Conservation (phyloP, 2,888 invertebrate genomes). For the Gryllus longicercus region DNA sequence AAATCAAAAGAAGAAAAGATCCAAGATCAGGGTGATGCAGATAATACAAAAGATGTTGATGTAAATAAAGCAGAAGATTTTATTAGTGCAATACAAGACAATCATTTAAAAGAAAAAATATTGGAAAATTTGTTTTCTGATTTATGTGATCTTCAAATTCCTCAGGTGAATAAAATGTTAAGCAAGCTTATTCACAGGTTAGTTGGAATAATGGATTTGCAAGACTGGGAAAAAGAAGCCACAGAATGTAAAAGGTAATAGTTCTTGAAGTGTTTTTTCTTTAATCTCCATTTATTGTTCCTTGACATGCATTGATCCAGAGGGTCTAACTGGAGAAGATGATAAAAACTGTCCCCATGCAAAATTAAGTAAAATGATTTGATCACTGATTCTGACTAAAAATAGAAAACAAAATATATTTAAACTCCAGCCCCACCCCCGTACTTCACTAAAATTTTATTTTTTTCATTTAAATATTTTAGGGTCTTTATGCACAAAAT, state of each 20-base stretch:
- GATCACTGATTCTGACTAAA: too few species aligned
- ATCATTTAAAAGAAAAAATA: conserved; percentile 65
- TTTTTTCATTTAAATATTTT: too few species aligned
- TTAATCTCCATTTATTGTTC: conserved; percentile 26
- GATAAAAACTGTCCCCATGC: too few species aligned
- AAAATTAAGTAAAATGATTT: too few species aligned
- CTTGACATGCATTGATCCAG: too few species aligned
- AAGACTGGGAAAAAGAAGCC: conserved; percentile 39
- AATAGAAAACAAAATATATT: too few species aligned
- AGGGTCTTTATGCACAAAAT: too few species aligned
- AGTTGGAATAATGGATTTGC: conserved; percentile 42
- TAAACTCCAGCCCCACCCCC: too few species aligned
- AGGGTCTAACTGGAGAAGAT: too few species aligned
- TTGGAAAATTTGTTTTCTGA: conserved; percentile 61
- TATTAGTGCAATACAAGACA: conserved; percentile 49
- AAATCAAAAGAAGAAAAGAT: not conserved
- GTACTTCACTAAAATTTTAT: too few species aligned
- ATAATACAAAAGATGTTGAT: not conserved
- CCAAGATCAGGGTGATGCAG: not conserved
- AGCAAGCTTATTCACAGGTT: conserved; percentile 29
- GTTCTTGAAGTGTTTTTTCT: not conserved
- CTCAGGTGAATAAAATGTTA: conserved; percentile 48
- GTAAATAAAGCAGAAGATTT: not conserved
- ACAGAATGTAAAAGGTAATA: conserved; percentile 34
- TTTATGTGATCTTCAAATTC: conserved; percentile 57